Evolutionary conservation across 2,797 vertebrate genomes (phyloP).

Genomic region (Liasis olivaceus): DNA sequence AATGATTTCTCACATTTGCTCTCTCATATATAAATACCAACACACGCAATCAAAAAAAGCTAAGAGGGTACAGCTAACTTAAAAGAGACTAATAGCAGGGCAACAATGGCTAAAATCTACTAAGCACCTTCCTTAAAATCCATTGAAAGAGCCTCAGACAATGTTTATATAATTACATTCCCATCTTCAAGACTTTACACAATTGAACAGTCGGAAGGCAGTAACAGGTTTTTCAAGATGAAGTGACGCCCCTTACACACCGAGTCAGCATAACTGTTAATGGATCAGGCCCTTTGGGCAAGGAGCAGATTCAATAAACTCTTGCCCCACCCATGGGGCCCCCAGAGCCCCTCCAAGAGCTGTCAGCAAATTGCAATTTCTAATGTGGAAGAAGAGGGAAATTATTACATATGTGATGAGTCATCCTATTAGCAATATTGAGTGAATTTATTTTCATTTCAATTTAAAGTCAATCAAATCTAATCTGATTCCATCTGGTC

Average conservation of each 20-base stretch:
- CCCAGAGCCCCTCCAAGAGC: too few species aligned
- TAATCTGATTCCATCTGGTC: too few species aligned
- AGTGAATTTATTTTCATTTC: too few species aligned
- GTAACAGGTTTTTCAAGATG: not conserved
- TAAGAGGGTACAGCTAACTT: not conserved
- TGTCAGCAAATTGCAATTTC: too few species aligned
- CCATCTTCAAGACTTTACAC: too few species aligned
- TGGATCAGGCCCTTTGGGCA: too few species aligned
- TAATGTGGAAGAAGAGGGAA: too few species aligned
- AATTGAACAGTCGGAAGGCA: not conserved
- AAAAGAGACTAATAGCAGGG: not conserved
- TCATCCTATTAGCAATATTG: too few species aligned
- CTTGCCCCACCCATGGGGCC: too few species aligned
- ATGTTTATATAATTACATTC: not conserved
- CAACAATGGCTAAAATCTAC: not conserved
- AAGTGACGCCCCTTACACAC: not conserved
- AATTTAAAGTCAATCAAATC: too few species aligned
- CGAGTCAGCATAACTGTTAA: not conserved
- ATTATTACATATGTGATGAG: too few species aligned
- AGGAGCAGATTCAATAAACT: not conserved
- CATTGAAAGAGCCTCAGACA: not conserved
- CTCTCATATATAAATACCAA: not conserved
- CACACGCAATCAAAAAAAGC: not conserved
- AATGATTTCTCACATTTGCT: not conserved
- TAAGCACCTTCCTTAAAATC: not conserved